A percentile compares a stretch with the other conserved stretches of the same genome.
Evolutionary conservation across 2,113 vertebrate genomes (phyloP).

Genomic region (Dipodomys spectabilis): DNA sequence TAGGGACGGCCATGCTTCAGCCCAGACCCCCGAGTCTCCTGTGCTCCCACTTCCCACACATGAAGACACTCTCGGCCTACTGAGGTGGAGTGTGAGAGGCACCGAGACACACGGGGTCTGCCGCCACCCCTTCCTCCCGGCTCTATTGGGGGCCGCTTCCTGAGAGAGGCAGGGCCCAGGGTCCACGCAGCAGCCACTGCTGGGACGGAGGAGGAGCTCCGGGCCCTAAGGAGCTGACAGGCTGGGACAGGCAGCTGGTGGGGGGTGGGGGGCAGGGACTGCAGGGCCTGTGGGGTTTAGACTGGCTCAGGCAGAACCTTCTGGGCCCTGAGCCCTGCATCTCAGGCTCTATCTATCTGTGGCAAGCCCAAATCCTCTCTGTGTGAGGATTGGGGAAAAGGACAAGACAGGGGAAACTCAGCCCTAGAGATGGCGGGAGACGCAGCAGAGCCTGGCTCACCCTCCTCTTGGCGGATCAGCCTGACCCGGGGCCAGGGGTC

Average conservation of each 20-base stretch:
- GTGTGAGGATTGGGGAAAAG: rapidly evolving
- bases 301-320: not conserved
- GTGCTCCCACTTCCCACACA: no score
- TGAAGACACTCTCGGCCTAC: no score
- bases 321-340: not conserved
- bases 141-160: not conserved
- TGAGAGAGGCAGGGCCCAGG: not conserved
- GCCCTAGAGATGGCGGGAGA: rapidly evolving
- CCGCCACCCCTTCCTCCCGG: not conserved
- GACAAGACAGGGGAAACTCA: rapidly evolving
- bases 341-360: not conserved
- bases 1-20: not conserved
- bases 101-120: no score
- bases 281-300: no score
- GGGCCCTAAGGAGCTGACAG: no score
- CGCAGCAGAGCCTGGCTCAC: not conserved
- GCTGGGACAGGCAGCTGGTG: no score
- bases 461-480: rapidly evolving
- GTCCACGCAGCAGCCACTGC: no score
- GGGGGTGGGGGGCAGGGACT: no score
- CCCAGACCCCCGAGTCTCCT: not conserved
- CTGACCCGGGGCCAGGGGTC: no score
- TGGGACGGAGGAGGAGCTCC: not conserved
- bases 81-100: not conserved
- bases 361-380: rapidly evolving